A percentile compares a stretch with the other conserved stretches of the same genome.
These are phyloP conservation scores for Atethmia centrago DNA, from an alignment of 2,888 invertebrate species.

Conservation along the genomic window DNA sequence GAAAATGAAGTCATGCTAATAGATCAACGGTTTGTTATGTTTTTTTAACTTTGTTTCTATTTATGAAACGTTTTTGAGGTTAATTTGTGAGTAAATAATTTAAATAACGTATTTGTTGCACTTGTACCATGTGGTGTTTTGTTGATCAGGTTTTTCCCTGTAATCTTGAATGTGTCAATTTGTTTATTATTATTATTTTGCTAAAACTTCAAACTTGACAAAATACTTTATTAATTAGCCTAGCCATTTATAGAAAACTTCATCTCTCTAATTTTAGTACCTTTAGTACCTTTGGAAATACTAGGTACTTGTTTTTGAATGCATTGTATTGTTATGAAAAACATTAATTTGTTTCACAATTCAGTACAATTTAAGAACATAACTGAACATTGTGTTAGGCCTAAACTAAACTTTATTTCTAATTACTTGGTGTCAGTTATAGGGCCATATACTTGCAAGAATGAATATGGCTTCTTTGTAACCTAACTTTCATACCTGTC, in stretches of 20 bases:
- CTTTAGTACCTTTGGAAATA: neutral
- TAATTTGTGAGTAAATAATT: neutral
- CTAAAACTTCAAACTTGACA: neutral
- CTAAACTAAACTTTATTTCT: neutral
- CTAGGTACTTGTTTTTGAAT: neutral
- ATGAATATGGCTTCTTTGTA: constrained; percentile 17
- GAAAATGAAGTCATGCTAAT: constrained; percentile 93
- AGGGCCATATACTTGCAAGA: neutral
- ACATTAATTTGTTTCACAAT: neutral
- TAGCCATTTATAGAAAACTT: neutral
- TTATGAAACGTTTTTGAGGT: constrained; percentile 9
- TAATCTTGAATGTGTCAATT: constrained; percentile 20
- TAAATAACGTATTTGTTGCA: neutral
- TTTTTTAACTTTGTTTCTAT: constrained; percentile 49
- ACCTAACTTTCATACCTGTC: constrained; percentile 23
- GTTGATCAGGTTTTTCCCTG: neutral
- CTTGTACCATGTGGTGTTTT: constrained; percentile 50
- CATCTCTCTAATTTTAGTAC: neutral
- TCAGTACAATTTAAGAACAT: neutral
- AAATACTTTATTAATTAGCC: neutral
- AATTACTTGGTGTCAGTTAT: neutral
- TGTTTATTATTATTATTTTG: constrained; percentile 26
- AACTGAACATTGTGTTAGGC: neutral
- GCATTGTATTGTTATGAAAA: too few relatives aligned
- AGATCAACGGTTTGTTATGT: constrained; percentile 91